Conservation (phyloP, 2,888 invertebrate genomes). For the Ophioninae sp. region DNA sequence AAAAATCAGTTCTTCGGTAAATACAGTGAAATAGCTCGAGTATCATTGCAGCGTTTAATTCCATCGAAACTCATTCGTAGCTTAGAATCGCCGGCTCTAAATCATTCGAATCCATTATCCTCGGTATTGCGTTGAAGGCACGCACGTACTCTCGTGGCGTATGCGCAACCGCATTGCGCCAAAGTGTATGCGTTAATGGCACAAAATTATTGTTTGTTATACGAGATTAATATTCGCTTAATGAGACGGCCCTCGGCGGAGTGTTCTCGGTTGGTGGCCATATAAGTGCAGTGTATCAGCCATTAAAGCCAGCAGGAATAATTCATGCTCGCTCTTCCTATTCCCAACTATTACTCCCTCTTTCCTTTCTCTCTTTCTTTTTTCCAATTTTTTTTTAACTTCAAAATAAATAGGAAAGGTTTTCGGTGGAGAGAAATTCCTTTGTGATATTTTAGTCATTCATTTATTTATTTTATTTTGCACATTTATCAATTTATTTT, state of each 20-base stretch:
- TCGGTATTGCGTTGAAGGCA: not conserved
- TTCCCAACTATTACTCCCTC: conserved; percentile 17
- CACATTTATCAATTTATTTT: too few relatives aligned
- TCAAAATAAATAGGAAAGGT: conserved; percentile 48
- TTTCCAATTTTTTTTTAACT: conserved; percentile 49
- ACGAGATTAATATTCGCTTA: conserved; percentile 60
- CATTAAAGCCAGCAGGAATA: conserved; percentile 60
- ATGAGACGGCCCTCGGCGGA: conserved; percentile 48
- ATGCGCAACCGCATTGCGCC: conserved; percentile 3
- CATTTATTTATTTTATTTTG: too few relatives aligned
- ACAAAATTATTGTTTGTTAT: conserved; percentile 55
- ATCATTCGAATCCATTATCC: conserved; percentile 31
- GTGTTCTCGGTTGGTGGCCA: conserved; percentile 33
- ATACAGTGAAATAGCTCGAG: not conserved
- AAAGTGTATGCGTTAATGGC: conserved; percentile 28
- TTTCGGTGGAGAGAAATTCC: too few relatives aligned
- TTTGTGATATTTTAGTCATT: too few relatives aligned
- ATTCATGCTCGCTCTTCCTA: conserved; percentile 50
- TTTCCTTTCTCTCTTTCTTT: not conserved
- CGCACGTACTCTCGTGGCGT: not conserved
- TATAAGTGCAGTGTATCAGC: conserved; percentile 28
- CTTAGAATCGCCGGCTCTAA: not conserved
- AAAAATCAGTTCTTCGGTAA: not conserved
- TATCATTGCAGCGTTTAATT: not conserved
- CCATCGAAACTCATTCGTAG: not conserved